Base-by-base conservation (phyloP, 1,140 invertebrate species). In the Procambarus clarkii region DNA sequence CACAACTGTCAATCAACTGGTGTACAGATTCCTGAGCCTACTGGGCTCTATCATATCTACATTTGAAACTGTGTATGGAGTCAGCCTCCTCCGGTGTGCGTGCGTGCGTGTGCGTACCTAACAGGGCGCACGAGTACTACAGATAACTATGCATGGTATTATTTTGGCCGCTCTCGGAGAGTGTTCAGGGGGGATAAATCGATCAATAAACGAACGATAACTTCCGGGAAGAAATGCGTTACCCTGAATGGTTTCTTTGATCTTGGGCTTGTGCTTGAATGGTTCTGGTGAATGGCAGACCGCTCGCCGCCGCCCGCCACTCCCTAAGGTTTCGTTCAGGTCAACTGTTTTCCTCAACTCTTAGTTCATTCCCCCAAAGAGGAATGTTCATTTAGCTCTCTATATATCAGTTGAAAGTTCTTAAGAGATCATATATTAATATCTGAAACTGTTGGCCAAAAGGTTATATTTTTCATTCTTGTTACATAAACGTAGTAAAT, bases 191-290 rank as follows among this genome's bases (percentile, higher is more conserved):
- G 0, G 4, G 2, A 74, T 34, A 74, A n/a, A 54, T 88, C 60
- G 76, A 69, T 79, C 54, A 54, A 81, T 80, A 50, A 46, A 21
- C 69, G 86, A 88, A 69, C 77, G 78, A 88, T 50, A 11, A 64
- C 24, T 50, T 60, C 21, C 58, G 77, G 78, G 86, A 64, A 34
- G 76, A 69, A 81, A 88, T 88, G 86, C 86, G 86, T 88, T 80
- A 80, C 79, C 58, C 60, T 88, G 44, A 88, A 88, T 86, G 83
- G 83, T 5, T 8, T 45, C 83, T 86, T 86, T 86, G 71, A 77
- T 86, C 85, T n/a, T 45, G 21, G 74, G 48, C 54, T 77, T 24
- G 18, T 86, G 85, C 85, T 86, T 86, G 85, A 86, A 78, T 77
- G 54, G 74, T 58, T 24, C 50, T 54, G 48, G 13, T 86, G 48